Conservation (phyloP, 1,140 invertebrate species). For the Eupristina koningsbergeri region DNA sequence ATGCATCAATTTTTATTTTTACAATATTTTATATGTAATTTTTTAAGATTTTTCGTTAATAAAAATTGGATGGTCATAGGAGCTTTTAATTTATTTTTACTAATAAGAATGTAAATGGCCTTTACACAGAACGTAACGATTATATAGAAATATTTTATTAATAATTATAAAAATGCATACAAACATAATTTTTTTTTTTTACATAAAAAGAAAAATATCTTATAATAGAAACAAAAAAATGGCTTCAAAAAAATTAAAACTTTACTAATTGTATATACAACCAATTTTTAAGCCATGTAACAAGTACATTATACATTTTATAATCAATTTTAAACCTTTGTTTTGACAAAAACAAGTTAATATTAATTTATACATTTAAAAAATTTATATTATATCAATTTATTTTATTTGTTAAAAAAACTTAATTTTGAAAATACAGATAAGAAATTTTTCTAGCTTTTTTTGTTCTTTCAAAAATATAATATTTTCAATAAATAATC, state of each 20-base stretch:
- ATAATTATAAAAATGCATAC: constrained; percentile 2
- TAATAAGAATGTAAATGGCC: no score
- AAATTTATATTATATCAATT: neutral
- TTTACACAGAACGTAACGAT: no score
- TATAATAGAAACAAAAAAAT: no score
- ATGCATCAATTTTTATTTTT: no score
- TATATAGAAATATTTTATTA: no score
- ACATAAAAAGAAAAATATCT: no score
- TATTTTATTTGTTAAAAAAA: neutral
- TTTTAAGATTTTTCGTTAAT: no score
- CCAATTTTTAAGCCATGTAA: neutral
- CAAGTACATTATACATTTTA: neutral
- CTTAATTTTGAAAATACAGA: constrained; percentile 2
- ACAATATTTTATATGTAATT: no score
- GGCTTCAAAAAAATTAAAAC: neutral
- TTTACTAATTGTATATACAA: neutral
- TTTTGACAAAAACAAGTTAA: constrained; percentile 13
- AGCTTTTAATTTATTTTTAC: no score
- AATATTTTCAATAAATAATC: no score
- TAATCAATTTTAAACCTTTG: neutral
- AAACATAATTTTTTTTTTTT: neutral
- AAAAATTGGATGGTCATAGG: no score
- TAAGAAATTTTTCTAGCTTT: neutral
- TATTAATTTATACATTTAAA: neutral
- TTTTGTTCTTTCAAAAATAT: no score